Evolutionary conservation across 2,113 vertebrate genomes (phyloP).

Genomic region (Pica pica): DNA sequence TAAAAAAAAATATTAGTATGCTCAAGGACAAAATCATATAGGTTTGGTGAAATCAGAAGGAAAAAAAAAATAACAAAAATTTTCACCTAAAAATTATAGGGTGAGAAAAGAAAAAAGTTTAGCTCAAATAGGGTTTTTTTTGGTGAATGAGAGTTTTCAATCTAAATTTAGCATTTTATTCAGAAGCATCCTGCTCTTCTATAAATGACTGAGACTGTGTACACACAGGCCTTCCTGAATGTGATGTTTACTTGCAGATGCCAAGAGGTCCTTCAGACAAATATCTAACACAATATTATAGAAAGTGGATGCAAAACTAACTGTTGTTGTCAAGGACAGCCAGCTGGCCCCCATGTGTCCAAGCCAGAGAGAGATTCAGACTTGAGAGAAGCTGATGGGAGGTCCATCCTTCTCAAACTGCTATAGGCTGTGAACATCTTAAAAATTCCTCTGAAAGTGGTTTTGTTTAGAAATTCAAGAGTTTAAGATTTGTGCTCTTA

Average conservation of each 20-base stretch:
- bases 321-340: background rate
- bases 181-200: conserved; percentile 20
- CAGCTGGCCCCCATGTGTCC: conserved; percentile 17
- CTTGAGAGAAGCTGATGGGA: background rate
- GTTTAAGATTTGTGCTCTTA: background rate
- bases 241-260: conserved; percentile 39
- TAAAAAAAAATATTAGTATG: background rate
- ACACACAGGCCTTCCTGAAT: conserved; percentile 12
- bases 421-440: background rate
- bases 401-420: background rate
- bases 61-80: background rate
- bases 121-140: background rate
- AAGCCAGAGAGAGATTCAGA: background rate
- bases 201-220: background rate
- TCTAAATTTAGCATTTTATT: conserved; percentile 32
- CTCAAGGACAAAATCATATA: background rate
- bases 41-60: background rate
- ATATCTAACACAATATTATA: background rate
- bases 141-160: background rate
- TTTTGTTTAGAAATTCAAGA: background rate
- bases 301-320: background rate
- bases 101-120: background rate
- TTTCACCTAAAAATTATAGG: background rate
- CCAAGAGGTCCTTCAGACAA: conserved; percentile 34
- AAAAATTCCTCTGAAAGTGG: background rate